Percentiles rank a stretch among this genome's conserved stretches.
Evolutionary conservation across 2,113 vertebrate species (phyloP).

Genomic region (Willisornis vidua): DNA sequence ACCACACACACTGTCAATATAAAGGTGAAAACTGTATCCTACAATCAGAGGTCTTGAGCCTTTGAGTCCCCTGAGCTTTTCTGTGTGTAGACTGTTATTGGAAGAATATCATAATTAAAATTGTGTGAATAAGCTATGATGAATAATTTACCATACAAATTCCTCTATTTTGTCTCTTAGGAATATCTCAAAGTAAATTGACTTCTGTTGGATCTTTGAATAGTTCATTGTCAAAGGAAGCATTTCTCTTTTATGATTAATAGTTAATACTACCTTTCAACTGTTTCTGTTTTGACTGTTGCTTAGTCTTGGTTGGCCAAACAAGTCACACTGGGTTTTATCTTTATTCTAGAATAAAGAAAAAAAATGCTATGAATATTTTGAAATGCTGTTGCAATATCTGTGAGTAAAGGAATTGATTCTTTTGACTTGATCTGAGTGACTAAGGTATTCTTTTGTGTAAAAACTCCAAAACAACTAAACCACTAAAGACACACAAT

Average conservation of each 20-base stretch:
- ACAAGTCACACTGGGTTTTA: neutral
- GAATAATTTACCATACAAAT: constrained; percentile 44
- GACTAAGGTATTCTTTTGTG: neutral
- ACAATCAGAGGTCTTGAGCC: neutral
- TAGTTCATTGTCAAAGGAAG: constrained; percentile 16
- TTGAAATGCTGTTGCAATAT: neutral
- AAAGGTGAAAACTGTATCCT: neutral
- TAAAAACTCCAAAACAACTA: neutral
- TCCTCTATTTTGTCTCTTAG: constrained; percentile 2
- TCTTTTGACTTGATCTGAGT: neutral
- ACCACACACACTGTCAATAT: neutral
- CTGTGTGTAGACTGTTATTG: neutral
- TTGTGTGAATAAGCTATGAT: constrained; percentile 11
- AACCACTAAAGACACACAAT: neutral
- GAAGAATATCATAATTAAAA: constrained; percentile 32
- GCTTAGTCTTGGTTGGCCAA: neutral
- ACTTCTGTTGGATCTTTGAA: constrained; percentile 13
- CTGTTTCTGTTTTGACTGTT: neutral
- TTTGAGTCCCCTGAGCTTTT: neutral
- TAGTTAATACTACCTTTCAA: neutral
- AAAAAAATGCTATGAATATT: neutral
- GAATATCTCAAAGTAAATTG: constrained; percentile 21
- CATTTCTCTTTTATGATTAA: neutral
- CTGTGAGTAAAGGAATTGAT: neutral
- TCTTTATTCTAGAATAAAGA: neutral